phyloP scores from a whole-genome alignment of 1,140 invertebrate species.

The Drosophila quadrilineata region DNA sequence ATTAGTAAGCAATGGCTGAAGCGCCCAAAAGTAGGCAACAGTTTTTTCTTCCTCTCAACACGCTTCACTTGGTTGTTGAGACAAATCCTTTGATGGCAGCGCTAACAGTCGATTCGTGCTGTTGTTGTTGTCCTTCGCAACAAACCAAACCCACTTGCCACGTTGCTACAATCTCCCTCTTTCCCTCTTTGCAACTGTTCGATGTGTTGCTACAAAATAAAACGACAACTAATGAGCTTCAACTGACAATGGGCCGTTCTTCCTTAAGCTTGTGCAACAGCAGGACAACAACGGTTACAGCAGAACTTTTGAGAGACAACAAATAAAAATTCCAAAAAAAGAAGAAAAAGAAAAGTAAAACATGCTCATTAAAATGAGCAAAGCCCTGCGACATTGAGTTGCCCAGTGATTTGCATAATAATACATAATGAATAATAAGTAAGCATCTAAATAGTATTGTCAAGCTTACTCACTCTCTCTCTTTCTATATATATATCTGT shows the following conservation, averaged over 20 bases:
- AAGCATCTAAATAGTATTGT: conserved; percentile 27
- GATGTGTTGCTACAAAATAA: conserved; percentile 13
- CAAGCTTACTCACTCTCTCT: neutral
- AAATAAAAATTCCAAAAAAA: no score
- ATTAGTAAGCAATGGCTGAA: conserved; percentile 41
- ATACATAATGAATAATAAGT: conserved; percentile 71
- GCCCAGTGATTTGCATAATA: conserved; percentile 73
- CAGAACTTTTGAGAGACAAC: conserved; percentile 1
- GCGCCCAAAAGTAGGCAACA: conserved; percentile 30
- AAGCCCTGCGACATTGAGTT: conserved; percentile 23
- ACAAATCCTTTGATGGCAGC: conserved; percentile 69
- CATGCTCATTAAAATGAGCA: conserved; percentile 46
- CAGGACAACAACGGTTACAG: conserved; percentile 25
- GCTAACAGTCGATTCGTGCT: conserved; percentile 68
- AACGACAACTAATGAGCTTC: conserved; percentile 30
- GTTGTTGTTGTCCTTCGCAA: conserved; percentile 6
- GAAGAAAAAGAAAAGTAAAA: conserved; percentile 22
- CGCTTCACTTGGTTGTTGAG: neutral
- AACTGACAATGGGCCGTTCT: conserved; percentile 14
- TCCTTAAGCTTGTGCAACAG: conserved; percentile 21
- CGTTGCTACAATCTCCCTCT: conserved; percentile 1
- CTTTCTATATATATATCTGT: no score
- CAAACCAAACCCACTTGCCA: neutral
- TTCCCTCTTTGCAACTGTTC: neutral
- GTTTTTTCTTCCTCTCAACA: conserved; percentile 3